A percentile compares a stretch with the other conserved stretches of the same genome.
Conservation (phyloP, 2,888 invertebrate species). For the Acanthosepion lycidas region DNA sequence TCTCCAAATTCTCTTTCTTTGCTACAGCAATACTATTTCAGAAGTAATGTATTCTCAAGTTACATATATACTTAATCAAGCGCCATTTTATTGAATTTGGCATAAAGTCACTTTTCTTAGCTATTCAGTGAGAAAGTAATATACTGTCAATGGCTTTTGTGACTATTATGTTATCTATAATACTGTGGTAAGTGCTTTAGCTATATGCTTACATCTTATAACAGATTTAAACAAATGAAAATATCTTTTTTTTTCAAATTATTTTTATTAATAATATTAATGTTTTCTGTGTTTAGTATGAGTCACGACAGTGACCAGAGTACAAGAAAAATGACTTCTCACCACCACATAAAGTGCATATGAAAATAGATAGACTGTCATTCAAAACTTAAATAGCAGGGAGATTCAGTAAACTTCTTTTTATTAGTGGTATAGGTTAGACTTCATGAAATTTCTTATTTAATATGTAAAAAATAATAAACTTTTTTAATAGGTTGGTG, state of each 20-base stretch:
- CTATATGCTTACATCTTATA: neutral
- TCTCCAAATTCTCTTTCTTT: too few species aligned
- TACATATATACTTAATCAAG: neutral
- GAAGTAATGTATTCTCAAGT: too few species aligned
- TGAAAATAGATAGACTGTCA: too few species aligned
- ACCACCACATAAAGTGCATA: too few species aligned
- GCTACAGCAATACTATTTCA: too few species aligned
- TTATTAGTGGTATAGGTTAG: too few species aligned
- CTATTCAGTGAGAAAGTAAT: neutral
- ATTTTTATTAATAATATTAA: neutral
- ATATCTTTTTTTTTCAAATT: neutral
- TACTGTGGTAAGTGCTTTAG: neutral
- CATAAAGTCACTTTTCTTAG: neutral
- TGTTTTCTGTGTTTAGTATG: neutral
- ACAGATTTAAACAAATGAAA: neutral
- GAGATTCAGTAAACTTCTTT: too few species aligned
- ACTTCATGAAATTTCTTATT: too few species aligned
- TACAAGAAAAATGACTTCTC: too few species aligned
- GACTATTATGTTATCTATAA: neutral
- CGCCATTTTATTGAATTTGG: neutral
- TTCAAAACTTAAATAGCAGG: too few species aligned
- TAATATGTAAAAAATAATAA: too few species aligned
- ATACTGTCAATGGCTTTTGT: neutral
- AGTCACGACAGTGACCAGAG: neutral
- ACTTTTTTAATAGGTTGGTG: too few species aligned